Evolutionary conservation across 2,113 vertebrate genomes (phyloP).

Genomic region (Proteles cristata): DNA sequence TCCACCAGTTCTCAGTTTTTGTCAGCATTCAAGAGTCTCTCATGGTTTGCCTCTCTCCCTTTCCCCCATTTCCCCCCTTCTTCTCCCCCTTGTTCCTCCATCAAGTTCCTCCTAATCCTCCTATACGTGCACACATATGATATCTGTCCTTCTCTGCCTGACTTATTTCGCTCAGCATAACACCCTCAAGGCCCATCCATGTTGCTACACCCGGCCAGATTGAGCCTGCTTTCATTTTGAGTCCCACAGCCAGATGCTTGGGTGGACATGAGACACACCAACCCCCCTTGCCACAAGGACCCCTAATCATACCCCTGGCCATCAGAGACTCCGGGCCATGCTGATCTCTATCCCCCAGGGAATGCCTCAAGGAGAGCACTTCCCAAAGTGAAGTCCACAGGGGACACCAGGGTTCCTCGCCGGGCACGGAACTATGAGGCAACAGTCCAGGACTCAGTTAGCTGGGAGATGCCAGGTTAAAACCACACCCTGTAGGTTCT

Average conservation of each 20-base stretch:
- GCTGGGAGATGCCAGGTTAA: neutral
- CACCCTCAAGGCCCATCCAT: too few relatives aligned
- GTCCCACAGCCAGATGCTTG: neutral
- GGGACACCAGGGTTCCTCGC: neutral
- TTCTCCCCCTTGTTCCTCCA: too few relatives aligned
- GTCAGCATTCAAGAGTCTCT: too few relatives aligned
- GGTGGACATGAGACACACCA: neutral
- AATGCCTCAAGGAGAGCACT: neutral
- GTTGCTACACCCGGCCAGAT: too few relatives aligned
- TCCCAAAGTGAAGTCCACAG: neutral
- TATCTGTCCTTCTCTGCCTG: too few relatives aligned
- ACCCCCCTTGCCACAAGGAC: too few relatives aligned
- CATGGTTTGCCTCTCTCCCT: too few relatives aligned
- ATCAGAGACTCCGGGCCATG: neutral
- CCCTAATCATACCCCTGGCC: fast-evolving
- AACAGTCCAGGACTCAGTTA: neutral
- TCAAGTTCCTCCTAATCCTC: too few relatives aligned
- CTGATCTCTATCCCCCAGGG: neutral
- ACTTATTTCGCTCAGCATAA: too few relatives aligned
- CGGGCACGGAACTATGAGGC: neutral
- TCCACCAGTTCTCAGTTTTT: too few relatives aligned
- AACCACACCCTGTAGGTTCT: neutral
- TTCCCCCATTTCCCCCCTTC: too few relatives aligned
- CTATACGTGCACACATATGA: too few relatives aligned
- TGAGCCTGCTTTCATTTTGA: neutral